phyloP scores from a whole-genome alignment of 2,888 invertebrate species.

The Acrocera orbiculus region DNA sequence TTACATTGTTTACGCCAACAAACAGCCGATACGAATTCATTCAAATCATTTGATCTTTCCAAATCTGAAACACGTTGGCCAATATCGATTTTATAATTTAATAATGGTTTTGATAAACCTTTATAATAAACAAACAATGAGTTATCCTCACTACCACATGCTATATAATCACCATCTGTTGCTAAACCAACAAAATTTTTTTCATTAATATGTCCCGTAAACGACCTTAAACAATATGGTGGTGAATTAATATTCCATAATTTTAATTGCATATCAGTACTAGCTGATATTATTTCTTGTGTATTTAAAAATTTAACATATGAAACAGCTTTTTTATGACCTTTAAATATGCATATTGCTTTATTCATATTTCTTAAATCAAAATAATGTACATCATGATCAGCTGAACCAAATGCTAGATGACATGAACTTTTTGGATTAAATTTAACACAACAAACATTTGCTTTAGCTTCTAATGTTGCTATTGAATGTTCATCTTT shows the following conservation, averaged over 20 bases:
- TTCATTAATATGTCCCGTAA: constrained; percentile 84
- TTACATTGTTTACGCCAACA: constrained; percentile 78
- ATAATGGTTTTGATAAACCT: constrained; percentile 68
- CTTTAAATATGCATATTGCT: constrained; percentile 66
- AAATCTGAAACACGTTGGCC: constrained; percentile 9
- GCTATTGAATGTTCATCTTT: constrained; percentile 72
- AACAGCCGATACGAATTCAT: constrained; percentile 89
- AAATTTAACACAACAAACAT: constrained; percentile 90
- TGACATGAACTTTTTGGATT: constrained; percentile 71
- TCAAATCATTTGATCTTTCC: constrained; percentile 43
- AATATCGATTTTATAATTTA: constrained; percentile 74
- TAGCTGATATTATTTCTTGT: constrained; percentile 75
- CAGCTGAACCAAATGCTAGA: constrained; percentile 89
- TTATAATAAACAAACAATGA: constrained; percentile 83
- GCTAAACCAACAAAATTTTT: constrained; percentile 92
- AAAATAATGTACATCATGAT: constrained; percentile 92
- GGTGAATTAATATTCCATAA: constrained; percentile 70
- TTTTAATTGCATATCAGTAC: constrained; percentile 79
- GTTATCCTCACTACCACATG: constrained; percentile 91
- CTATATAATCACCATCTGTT: constrained; percentile 80
- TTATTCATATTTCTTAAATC: constrained; percentile 71
- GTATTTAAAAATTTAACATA: constrained; percentile 82
- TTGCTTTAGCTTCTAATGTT: constrained; percentile 80
- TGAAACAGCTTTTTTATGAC: constrained; percentile 85
- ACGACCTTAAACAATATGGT: constrained; percentile 63